Conservation (phyloP, 1,140 invertebrate species). For the Drosophila hydei region DNA sequence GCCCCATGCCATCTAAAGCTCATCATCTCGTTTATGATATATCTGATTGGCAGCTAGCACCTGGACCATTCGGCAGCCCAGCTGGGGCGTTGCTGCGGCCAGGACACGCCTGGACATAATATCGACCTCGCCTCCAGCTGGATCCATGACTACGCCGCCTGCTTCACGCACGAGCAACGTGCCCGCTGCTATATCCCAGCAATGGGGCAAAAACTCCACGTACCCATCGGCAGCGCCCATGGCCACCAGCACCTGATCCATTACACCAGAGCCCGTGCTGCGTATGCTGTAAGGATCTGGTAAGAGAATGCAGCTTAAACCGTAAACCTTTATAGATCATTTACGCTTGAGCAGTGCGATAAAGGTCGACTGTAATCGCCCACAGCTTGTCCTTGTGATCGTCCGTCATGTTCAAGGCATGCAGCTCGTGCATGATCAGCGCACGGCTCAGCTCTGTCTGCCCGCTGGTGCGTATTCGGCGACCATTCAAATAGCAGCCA, state of each 20-base stretch:
- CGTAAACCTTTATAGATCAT: not conserved
- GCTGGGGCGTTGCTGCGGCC: slow-evolving; percentile 88
- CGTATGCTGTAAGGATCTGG: slow-evolving; percentile 86
- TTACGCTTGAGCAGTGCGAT: slow-evolving; percentile 16
- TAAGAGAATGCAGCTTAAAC: no score
- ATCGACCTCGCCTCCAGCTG: slow-evolving; percentile 91
- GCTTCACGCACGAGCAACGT: slow-evolving; percentile 94
- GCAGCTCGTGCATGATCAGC: slow-evolving; percentile 12
- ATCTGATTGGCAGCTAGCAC: slow-evolving; percentile 77
- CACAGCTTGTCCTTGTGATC: slow-evolving; percentile 1
- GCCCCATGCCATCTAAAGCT: not conserved
- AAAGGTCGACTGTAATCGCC: not conserved
- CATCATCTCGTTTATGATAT: slow-evolving; percentile 15
- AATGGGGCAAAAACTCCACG: slow-evolving; percentile 94
- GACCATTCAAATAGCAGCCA: slow-evolving; percentile 22
- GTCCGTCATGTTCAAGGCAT: not conserved
- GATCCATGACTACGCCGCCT: slow-evolving; percentile 95
- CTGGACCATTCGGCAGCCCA: slow-evolving; percentile 89
- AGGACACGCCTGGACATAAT: slow-evolving; percentile 90
- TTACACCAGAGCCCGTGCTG: slow-evolving; percentile 92
- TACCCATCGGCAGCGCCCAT: slow-evolving; percentile 93
- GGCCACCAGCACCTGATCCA: slow-evolving; percentile 96
- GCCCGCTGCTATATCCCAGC: slow-evolving; percentile 95
- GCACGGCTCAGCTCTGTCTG: slow-evolving; percentile 1
- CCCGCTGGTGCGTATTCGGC: slow-evolving; percentile 1